phyloP scores from a whole-genome alignment of 2,888 invertebrate species.

The Pasiphila rectangulata region DNA sequence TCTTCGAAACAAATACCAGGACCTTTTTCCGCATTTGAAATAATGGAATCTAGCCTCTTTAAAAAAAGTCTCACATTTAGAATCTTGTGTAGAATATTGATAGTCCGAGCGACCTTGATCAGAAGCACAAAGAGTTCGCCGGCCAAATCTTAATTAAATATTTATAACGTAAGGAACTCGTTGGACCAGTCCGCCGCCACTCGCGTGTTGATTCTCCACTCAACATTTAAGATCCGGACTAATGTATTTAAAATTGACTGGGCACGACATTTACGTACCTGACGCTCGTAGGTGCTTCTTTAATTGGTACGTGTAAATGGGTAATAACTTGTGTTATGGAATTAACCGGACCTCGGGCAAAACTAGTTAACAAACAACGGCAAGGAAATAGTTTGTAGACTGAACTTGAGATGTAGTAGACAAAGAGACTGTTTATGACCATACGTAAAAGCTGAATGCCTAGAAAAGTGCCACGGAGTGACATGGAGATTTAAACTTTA shows the following conservation, averaged over 20 bases:
- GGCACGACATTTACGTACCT: constrained; percentile 25
- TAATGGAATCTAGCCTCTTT: constrained; percentile 18
- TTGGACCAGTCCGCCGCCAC: constrained; percentile 60
- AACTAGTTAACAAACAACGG: too few relatives aligned
- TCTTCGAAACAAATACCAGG: too few relatives aligned
- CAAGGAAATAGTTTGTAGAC: too few relatives aligned
- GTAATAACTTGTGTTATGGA: constrained; percentile 16
- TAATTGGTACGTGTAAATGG: constrained; percentile 18
- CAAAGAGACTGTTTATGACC: too few relatives aligned
- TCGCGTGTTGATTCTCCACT: constrained; percentile 59
- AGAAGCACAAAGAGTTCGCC: constrained; percentile 62
- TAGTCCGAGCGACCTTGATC: constrained; percentile 57
- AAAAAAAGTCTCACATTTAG: constrained; percentile 31
- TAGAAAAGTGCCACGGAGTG: too few relatives aligned
- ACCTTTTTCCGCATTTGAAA: too few relatives aligned
- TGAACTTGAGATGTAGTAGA: too few relatives aligned
- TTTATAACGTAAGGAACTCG: constrained; percentile 70
- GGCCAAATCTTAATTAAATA: constrained; percentile 74
- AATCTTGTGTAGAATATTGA: constrained; percentile 37
- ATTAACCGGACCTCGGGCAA: constrained; percentile 4
- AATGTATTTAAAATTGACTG: constrained; percentile 28
- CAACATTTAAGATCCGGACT: constrained; percentile 35
- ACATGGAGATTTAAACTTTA: too few relatives aligned
- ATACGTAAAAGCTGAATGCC: too few relatives aligned
- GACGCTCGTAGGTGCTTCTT: constrained; percentile 16